Conservation (phyloP, 2,888 invertebrate species). For the Lissocephala sabroskyi region DNA sequence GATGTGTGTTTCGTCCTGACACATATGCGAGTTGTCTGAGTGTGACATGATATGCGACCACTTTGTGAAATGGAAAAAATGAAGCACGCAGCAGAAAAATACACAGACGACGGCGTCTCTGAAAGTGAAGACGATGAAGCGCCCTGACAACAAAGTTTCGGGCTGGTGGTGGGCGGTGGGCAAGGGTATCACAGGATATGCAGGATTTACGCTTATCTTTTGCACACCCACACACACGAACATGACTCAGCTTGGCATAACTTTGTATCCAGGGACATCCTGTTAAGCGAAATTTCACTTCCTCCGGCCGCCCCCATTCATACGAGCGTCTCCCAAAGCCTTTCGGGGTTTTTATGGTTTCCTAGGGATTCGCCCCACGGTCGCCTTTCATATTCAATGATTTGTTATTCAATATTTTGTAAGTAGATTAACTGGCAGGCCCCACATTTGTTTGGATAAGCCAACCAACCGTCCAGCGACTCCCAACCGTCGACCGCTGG, state of each 20-base stretch:
- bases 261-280: constrained; percentile 16
- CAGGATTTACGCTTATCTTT: constrained; percentile 56
- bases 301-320: too few relatives aligned
- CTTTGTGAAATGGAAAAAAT: constrained; percentile 62
- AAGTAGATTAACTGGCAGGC: constrained; percentile 67
- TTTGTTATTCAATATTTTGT: constrained; percentile 71
- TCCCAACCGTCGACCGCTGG: neutral
- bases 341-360: constrained; percentile 40
- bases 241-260: constrained; percentile 23
- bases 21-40: constrained; percentile 59
- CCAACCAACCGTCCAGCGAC: too few relatives aligned
- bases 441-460: constrained; percentile 55
- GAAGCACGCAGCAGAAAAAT: constrained; percentile 42
- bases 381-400: constrained; percentile 56
- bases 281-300: constrained; percentile 48
- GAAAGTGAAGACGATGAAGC: neutral
- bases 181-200: too few relatives aligned
- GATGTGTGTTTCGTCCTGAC: constrained; percentile 28
- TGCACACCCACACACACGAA: constrained; percentile 5
- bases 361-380: too few relatives aligned
- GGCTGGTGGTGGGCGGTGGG: constrained; percentile 26
- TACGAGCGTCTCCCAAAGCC: neutral
- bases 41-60: constrained; percentile 68
- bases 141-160: constrained; percentile 42
- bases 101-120: constrained; percentile 21